A percentile compares a stretch with the other conserved stretches of the same genome.
Evolutionary conservation across 2,113 vertebrate genomes (phyloP).

Genomic region (Bombycilla garrulus): DNA sequence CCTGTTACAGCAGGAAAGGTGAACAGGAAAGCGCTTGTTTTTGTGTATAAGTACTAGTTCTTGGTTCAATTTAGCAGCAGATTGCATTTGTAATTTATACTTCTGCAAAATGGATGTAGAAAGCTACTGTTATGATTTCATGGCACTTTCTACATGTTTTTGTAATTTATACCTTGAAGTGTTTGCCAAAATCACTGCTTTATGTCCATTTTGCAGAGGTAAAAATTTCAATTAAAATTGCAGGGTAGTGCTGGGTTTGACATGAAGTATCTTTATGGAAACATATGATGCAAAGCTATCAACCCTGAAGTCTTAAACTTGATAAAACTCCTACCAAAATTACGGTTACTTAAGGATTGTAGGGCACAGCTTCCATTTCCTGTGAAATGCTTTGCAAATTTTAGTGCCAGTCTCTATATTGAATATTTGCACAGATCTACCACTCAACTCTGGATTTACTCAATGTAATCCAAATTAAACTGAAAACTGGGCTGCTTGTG

Average conservation of each 20-base stretch:
- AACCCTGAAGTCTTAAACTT: neutral
- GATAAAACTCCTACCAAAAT: neutral
- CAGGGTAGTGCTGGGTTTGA: neutral
- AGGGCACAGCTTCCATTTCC: neutral
- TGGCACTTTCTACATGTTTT: neutral
- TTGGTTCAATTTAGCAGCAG: neutral
- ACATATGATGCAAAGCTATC: neutral
- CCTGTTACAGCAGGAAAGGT: neutral
- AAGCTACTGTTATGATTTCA: neutral
- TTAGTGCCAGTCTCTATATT: neutral
- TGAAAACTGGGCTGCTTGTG: neutral
- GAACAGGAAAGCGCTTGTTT: neutral
- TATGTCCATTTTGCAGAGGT: neutral
- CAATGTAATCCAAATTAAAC: neutral
- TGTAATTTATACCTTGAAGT: neutral
- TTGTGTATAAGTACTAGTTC: neutral
- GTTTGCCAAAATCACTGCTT: neutral
- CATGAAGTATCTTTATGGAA: neutral
- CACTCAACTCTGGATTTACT: neutral
- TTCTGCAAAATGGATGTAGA: neutral
- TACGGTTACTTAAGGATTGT: neutral
- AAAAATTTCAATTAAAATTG: neutral
- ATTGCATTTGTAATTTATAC: neutral
- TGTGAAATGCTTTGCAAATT: neutral
- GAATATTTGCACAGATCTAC: neutral